Conservation (phyloP, 1,140 invertebrate species). For the Drosophila tsacasi region DNA sequence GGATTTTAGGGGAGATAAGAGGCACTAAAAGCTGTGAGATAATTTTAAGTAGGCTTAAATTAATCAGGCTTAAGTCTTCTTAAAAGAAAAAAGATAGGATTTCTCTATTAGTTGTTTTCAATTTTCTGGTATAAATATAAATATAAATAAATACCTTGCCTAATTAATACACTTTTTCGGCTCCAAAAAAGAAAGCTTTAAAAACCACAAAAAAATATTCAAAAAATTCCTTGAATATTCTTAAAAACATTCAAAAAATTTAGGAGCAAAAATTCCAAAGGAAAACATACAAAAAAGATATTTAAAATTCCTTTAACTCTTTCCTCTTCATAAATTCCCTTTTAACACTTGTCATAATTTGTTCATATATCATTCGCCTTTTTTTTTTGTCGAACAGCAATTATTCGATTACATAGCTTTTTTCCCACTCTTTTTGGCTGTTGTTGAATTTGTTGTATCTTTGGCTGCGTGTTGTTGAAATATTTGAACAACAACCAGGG, state of each 20-base stretch:
- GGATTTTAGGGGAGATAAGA: neutral
- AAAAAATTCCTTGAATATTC: neutral
- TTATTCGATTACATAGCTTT: slow-evolving; percentile 50
- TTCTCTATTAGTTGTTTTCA: neutral
- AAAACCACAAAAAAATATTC: neutral
- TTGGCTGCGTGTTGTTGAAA: slow-evolving; percentile 26
- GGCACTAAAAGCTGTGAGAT: neutral
- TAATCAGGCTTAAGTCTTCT: neutral
- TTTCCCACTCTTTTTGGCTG: neutral
- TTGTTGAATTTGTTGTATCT: slow-evolving; percentile 6
- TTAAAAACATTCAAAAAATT: neutral
- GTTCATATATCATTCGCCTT: slow-evolving; percentile 19
- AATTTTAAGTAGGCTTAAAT: neutral
- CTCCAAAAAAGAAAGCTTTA: too few species aligned
- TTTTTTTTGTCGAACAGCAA: slow-evolving; percentile 29
- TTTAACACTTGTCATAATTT: slow-evolving; percentile 63
- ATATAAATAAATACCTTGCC: neutral
- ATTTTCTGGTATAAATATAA: neutral
- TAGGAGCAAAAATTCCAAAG: neutral
- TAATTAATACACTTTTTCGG: neutral
- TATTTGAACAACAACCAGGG: neutral
- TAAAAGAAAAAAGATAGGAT: neutral
- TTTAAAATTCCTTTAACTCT: neutral
- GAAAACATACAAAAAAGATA: neutral
- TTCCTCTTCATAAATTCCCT: slow-evolving; percentile 1